Conservation (phyloP, 2,113 vertebrate genomes). For the Carlito syrichta region DNA sequence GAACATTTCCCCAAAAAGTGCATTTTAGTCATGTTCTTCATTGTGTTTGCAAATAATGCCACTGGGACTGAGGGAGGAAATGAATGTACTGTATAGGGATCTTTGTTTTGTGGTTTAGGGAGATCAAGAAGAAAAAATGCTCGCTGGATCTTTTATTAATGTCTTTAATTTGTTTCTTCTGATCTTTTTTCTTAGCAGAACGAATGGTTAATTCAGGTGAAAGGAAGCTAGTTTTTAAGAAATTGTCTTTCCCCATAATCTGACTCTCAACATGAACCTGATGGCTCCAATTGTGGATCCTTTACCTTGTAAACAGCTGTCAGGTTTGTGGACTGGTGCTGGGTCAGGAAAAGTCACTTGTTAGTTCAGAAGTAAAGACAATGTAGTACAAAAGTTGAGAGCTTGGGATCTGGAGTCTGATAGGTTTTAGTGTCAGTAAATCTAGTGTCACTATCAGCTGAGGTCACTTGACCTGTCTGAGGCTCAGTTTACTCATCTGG, state of each 20-base stretch:
- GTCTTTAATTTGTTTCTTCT: slow-evolving; percentile 2
- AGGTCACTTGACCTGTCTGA: background rate
- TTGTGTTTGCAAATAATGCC: slow-evolving; percentile 39
- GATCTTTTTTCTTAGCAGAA: background rate
- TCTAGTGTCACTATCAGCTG: too few species aligned
- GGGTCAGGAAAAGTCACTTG: background rate
- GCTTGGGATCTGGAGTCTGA: background rate
- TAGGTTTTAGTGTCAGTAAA: background rate
- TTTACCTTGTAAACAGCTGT: background rate
- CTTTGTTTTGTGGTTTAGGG: slow-evolving; percentile 33
- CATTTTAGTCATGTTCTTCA: slow-evolving; percentile 45
- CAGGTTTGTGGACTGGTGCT: background rate
- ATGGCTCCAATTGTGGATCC: background rate
- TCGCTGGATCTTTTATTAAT: slow-evolving; percentile 10
- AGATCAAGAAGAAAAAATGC: slow-evolving; percentile 32
- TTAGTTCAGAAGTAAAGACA: background rate
- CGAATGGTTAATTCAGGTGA: slow-evolving; percentile 14
- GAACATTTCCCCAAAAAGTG: background rate
- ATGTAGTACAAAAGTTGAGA: background rate
- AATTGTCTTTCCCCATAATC: background rate
- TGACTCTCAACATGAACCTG: background rate
- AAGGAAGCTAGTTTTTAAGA: background rate
- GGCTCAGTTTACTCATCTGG: background rate
- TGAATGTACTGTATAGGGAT: background rate
- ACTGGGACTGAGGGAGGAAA: slow-evolving; percentile 42